A percentile compares a stretch with the other conserved stretches of the same genome.
These are phyloP conservation scores for Caligus rogercresseyi DNA, from an alignment of 1,140 invertebrate genomes.

Conservation along the genomic window DNA sequence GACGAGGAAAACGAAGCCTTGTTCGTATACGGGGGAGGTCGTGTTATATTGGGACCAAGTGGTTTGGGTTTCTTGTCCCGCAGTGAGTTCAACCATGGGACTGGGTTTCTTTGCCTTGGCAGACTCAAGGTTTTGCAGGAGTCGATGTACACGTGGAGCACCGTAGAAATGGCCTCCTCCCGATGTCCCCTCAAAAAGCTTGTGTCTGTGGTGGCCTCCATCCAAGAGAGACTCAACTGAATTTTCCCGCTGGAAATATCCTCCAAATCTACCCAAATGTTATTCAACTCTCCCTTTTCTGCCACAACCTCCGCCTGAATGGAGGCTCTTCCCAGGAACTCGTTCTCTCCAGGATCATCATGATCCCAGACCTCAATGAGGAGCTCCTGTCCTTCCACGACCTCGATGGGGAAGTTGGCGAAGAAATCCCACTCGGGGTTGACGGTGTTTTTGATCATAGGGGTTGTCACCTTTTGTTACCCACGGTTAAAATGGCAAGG, in stretches of 20 bases:
- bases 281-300: conserved; percentile 1
- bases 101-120: not conserved
- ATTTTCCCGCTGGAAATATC: conserved; percentile 82
- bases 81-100: conserved; percentile 11
- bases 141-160: conserved; percentile 68
- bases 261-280: conserved; percentile 64
- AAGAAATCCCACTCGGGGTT: conserved; percentile 85
- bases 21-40: conserved; percentile 38
- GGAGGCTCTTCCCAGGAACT: conserved; percentile 24
- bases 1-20: conserved; percentile 73
- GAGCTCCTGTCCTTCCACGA: conserved; percentile 23
- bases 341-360: conserved; percentile 25
- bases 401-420: conserved; percentile 41
- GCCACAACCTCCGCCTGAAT: conserved; percentile 7
- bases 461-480: conserved; percentile 71
- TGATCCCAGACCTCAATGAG: conserved; percentile 25
- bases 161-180: conserved; percentile 23
- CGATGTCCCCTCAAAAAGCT: not conserved
- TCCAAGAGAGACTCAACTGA: conserved; percentile 68
- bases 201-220: conserved; percentile 48
- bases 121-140: conserved; percentile 56
- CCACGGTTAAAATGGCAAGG: conserved; percentile 68
- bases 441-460: conserved; percentile 71
- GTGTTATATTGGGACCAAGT: conserved; percentile 26
- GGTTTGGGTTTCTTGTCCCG: not conserved